phyloP scores from a whole-genome alignment of 1,140 invertebrate genomes.

The Eufriesea mexicana region DNA sequence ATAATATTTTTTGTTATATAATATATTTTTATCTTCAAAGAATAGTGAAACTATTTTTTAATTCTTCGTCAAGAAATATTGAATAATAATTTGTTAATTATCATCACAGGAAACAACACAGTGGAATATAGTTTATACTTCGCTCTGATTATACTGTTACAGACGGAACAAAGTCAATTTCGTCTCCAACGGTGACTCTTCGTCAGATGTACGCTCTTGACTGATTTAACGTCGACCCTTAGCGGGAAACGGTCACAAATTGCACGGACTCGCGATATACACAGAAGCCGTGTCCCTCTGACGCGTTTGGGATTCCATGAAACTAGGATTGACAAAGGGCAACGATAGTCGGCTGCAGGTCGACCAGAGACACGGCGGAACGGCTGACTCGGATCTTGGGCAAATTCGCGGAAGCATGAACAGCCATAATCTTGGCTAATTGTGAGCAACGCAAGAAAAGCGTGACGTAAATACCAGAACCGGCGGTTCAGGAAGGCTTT shows the following conservation, averaged over 20 bases:
- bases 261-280: neutral
- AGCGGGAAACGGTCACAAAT: neutral
- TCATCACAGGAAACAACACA: no score
- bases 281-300: neutral
- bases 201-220: neutral
- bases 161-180: neutral
- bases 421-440: slow-evolving; percentile 43
- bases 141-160: no score
- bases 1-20: no score
- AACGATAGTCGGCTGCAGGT: neutral
- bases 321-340: slow-evolving; percentile 21
- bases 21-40: no score
- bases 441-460: slow-evolving; percentile 26
- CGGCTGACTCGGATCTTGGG: neutral
- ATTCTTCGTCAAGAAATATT: no score
- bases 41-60: no score
- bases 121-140: no score
- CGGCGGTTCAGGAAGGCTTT: neutral
- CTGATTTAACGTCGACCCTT: neutral
- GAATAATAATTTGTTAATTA: no score
- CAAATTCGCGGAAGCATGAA: slow-evolving; percentile 1
- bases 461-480: slow-evolving; percentile 2
- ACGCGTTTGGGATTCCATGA: slow-evolving; percentile 2
- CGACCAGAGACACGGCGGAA: neutral
- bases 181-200: neutral